phyloP scores from a whole-genome alignment of 2,888 invertebrate genomes.

The Leptinotarsa rubiginosa region DNA sequence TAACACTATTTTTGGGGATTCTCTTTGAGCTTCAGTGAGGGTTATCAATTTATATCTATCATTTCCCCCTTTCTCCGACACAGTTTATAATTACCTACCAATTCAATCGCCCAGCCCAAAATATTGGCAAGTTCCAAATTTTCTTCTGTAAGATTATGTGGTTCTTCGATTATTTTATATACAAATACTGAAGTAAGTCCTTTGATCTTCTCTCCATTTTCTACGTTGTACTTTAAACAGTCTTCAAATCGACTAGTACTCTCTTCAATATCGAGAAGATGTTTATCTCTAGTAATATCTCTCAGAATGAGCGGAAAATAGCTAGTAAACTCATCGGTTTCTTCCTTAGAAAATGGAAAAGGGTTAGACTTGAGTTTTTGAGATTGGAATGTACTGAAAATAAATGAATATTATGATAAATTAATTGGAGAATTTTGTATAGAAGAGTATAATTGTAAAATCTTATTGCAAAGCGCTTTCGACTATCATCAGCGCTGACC shows the following conservation, averaged over 20 bases:
- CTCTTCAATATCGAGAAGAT: constrained; percentile 20
- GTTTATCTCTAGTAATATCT: constrained; percentile 3
- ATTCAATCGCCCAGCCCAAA: constrained; percentile 30
- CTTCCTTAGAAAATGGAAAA: constrained; percentile 20
- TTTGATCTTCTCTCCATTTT: constrained; percentile 22
- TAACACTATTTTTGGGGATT: too few species aligned
- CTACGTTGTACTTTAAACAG: constrained; percentile 20
- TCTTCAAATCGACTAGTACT: constrained; percentile 14
- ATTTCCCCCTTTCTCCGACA: neutral
- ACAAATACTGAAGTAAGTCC: constrained; percentile 26
- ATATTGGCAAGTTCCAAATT: constrained; percentile 28
- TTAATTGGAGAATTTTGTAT: too few species aligned
- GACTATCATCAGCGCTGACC: too few species aligned
- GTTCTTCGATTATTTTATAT: constrained; percentile 30
- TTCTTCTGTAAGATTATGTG: constrained; percentile 22
- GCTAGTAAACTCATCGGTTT: constrained; percentile 26
- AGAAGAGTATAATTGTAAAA: too few species aligned
- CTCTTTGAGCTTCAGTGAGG: too few species aligned
- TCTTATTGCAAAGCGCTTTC: too few species aligned
- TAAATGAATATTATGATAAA: too few species aligned
- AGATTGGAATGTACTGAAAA: neutral
- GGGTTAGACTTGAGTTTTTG: neutral
- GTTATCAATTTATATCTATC: neutral
- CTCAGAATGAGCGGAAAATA: constrained; percentile 21
- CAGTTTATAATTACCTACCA: constrained; percentile 21